Conservation (phyloP, 2,888 invertebrate genomes). For the Oscheius sp. region DNA sequence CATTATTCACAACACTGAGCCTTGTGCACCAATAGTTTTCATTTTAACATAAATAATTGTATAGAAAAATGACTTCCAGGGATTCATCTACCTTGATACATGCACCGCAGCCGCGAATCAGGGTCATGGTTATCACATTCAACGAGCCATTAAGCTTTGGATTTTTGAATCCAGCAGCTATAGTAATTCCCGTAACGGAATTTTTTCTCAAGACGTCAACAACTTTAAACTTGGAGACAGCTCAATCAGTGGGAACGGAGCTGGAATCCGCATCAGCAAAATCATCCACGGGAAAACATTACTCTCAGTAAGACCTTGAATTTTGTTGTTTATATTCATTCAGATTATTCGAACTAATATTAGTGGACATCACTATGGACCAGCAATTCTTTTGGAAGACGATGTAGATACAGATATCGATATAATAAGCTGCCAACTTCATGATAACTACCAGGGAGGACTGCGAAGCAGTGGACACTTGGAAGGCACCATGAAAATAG, state of each 20-base stretch:
- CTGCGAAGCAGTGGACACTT: conserved; percentile 13
- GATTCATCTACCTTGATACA: not conserved
- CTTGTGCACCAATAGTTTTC: too few species aligned
- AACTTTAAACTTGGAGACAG: not conserved
- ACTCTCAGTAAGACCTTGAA: not conserved
- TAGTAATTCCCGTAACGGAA: conserved; percentile 1
- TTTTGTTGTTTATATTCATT: not conserved
- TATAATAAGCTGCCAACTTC: conserved; percentile 26
- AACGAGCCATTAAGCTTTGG: not conserved
- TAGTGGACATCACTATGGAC: conserved; percentile 31
- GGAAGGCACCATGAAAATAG: conserved; percentile 5
- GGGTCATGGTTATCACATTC: conserved; percentile 19
- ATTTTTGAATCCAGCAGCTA: conserved; percentile 3
- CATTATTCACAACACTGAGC: too few species aligned
- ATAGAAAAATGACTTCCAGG: too few species aligned
- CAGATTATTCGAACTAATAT: conserved; percentile 12
- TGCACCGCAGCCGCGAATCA: conserved; percentile 22
- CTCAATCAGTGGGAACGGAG: conserved; percentile 37
- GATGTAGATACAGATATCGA: conserved; percentile 11
- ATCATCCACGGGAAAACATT: not conserved
- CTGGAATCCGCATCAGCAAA: conserved; percentile 32
- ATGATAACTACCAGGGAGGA: conserved; percentile 34
- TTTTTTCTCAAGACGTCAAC: conserved; percentile 2
- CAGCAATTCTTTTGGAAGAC: conserved; percentile 10
- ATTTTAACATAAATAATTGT: too few species aligned